Evolutionary conservation across 2,888 invertebrate species (phyloP), one percentile per base, ranked within the genome.

Genomic region (Choristoneura rosaceana): DNA sequence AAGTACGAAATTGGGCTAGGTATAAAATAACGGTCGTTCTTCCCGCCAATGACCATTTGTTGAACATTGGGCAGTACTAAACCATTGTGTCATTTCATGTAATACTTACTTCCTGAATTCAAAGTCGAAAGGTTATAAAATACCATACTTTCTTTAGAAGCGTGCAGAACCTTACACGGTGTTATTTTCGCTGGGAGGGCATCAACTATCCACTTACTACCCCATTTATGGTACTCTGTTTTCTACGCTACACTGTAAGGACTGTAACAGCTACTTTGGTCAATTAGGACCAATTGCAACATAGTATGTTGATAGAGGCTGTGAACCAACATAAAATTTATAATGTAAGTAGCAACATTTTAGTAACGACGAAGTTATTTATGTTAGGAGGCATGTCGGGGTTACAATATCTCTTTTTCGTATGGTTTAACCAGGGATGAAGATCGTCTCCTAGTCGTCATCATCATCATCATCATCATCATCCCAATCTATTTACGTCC

Each of bases 111-210:
- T 55, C 25, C 10, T 55, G 12, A 55, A 25, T 25, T 25, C 50
- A 25, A 55, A 55, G 12, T 55, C 25, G 17, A 55, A 55, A 25
- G 55, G 55, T 55, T 55, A 25, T 25, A 25, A 55, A 55, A 55
- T 55, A 55, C 25, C n/a, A 5, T 4, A 25, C 25, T 55, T 25
- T 55, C 55, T 55, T 55, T 25, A 10, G 17, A 55, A 10, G 25
- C 55, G 55, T 55, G 55, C 25, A 17, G 4, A n/a, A 12, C 55
- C 55, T 25, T 55, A 25, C 55, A 55, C 4, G 55, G 55, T 55
- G 55, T 55, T 55, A 55, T 55, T 25, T 55, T 12, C 55, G 55
- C 55, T 55, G 25, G 17, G 25, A 55, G 25, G 55, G 55, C 55
- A 12, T 25, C 50, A 52, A 12, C 4, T 55, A 55, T 55, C 25